Evolutionary conservation across 1,140 invertebrate species (phyloP), one percentile per base, ranked within the genome.

Genomic region (Eumaeus atala): DNA sequence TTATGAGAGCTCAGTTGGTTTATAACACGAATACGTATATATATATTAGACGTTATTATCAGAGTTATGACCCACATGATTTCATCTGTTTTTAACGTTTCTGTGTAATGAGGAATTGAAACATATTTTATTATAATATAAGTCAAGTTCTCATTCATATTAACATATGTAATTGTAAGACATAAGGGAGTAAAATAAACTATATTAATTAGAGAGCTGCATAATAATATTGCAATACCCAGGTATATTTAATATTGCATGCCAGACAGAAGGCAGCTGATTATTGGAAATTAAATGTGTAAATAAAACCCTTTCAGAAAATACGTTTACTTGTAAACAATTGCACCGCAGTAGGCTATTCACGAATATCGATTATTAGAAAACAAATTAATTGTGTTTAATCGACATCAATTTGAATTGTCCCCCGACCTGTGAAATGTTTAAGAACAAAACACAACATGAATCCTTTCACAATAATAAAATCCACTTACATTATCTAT

Each of bases 401-500:
- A 67, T 63, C 58, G 66, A 67, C 65, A 61, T 59, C 59, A 61
- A 56, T 60, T 54, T 12, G 55, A 54, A 28, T 28, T 28, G 21
- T 28, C 21, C 21, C 21, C 21, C 21, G 21, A 58, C 58, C 60
- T 36, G 60, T 61, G 62, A 64, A 62, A 59, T 57, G 55, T 53
- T 50, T 66, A 51, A 63, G 61, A 73, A 76, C 67, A 59, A 62
- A 64, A 71, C 58, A 54, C 54, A 52, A 61, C 56, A 61, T 51
- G 62, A 67, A 72, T 67, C 63, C 63, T 64, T 72, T 68, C 59
- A 67, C 64, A 58, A 52, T 59, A 58, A 69, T 68, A 63, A 67
- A 66, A 79, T 76, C 70, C 73, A 74, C 69, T 60, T 53, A 62
- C 50, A 77, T 84, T 74, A 78, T 74, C 66, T 70, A 84, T 76